Base-by-base conservation (phyloP, 2,888 invertebrate species). In the Uloborus plumipes region DNA sequence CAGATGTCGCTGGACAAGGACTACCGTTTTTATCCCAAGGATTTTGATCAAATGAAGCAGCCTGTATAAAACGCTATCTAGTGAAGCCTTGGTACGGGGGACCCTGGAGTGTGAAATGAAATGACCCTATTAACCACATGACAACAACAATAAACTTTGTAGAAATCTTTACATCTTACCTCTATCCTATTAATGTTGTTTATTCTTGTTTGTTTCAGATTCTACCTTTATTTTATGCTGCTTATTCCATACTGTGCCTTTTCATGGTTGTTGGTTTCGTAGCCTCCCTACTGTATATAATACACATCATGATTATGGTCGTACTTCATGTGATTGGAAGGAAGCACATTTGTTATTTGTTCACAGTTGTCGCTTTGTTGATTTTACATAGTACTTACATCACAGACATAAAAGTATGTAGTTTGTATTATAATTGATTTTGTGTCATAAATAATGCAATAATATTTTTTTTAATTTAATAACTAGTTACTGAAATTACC, bases 261-360 rank as follows among this genome's bases (percentile, higher is more conserved):
- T 86, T 88, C 74, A 84, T 88, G 49, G 89, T 90, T 84, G 89
- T 92, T 87, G 92, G 92, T 39, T 80, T 88, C 18, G 89, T 90
- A 84, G 91, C 92, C 77, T 88, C 91, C 71, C 83, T 91, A 31
- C 89, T 92, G 22, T 88, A 92, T 84, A 78, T 91, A 66, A n/a
- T 50, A 13, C 66, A 65, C 39, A 70, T 65, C 18, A 7, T 49
- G 2, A 2, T 61, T 0, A 70, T 76, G 65, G 61, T 51, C 47
- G 11, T 50, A 18, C 18, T 69, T 15, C 66, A 66, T 51, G 13
- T 7, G 1, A 20, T n/a, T 11, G 65, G 71, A 14, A 65, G 18
- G 47, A 75, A 71, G 39, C 26, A 2, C 4, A 15, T 55, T 2
- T 81, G 81, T 18, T 75, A 75, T 53, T 14, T 75, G 14, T 22